Conservation (phyloP, 2,797 vertebrate species). For the Neoniphon sammara region DNA sequence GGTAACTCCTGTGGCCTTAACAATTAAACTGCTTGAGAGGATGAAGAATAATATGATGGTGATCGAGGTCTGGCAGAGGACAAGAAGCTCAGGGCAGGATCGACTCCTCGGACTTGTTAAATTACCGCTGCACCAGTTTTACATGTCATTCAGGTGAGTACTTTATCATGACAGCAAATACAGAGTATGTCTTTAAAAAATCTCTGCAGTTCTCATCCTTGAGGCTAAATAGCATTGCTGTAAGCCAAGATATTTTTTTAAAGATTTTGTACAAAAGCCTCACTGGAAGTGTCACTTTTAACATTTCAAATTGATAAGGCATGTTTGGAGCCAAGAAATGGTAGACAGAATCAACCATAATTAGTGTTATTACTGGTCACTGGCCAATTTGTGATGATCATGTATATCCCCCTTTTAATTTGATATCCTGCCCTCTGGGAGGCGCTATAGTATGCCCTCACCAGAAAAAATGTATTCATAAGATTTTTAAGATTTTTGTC, state of each 20-base stretch:
- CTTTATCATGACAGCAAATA: not conserved
- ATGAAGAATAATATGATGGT: conserved; percentile 96
- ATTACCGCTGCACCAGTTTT: conserved; percentile 96
- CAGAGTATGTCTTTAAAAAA: no score
- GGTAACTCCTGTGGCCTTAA: conserved; percentile 91
- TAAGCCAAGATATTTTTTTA: no score
- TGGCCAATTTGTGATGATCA: not conserved
- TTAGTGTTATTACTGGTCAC: no score
- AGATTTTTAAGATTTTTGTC: not conserved
- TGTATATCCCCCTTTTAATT: not conserved
- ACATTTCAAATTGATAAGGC: no score
- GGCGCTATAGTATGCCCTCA: no score
- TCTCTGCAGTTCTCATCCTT: no score
- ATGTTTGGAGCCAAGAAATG: no score
- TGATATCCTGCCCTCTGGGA: no score
- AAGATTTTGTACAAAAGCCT: no score
- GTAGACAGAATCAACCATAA: no score
- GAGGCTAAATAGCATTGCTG: no score
- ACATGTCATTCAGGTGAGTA: conserved; percentile 93
- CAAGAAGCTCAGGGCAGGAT: conserved; percentile 82
- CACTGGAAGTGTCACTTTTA: no score
- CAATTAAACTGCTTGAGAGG: conserved; percentile 86
- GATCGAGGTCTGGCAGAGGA: conserved; percentile 94
- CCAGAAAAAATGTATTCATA: not conserved
- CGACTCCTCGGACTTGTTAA: conserved; percentile 92